Percentiles rank a stretch among this genome's conserved stretches.
These are phyloP conservation scores for Monochamus saltuarius DNA, from an alignment of 1,140 invertebrate genomes.

Conservation along the genomic window DNA sequence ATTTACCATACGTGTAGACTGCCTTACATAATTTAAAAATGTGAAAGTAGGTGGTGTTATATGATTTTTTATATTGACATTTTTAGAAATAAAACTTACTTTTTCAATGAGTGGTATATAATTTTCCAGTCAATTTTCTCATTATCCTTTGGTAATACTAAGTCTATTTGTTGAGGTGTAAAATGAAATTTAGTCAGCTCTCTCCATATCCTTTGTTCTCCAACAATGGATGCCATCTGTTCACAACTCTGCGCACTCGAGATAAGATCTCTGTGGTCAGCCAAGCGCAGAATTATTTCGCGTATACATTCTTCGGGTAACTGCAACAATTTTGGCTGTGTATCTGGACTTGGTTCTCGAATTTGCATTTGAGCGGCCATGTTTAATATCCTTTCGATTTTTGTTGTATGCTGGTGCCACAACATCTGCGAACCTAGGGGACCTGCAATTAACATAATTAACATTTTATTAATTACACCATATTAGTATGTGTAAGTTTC, in stretches of 20 bases:
- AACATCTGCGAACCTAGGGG: conserved; percentile 84
- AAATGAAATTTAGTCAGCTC: conserved; percentile 93
- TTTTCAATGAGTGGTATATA: conserved; percentile 72
- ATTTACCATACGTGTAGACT: too few relatives aligned
- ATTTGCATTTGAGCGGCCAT: conserved; percentile 81
- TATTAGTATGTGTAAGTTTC: too few relatives aligned
- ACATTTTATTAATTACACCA: neutral
- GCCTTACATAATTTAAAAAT: too few relatives aligned
- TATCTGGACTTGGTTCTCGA: conserved; percentile 77
- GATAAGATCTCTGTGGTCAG: conserved; percentile 89
- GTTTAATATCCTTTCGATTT: conserved; percentile 79
- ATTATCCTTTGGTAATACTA: conserved; percentile 60
- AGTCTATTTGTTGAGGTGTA: conserved; percentile 78
- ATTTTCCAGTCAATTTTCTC: conserved; percentile 67
- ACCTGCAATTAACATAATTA: conserved; percentile 39
- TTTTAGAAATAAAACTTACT: conserved; percentile 54
- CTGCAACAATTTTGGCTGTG: conserved; percentile 80
- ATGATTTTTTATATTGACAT: too few relatives aligned
- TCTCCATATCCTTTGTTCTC: conserved; percentile 89
- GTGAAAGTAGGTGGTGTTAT: too few relatives aligned
- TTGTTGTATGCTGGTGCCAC: conserved; percentile 84
- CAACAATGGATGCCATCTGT: conserved; percentile 75
- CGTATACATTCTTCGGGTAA: conserved; percentile 92
- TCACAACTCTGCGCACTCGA: conserved; percentile 61
- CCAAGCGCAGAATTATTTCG: conserved; percentile 84